These are phyloP conservation scores for Aotus griseimembra DNA, from an alignment of 2,797 vertebrate species.

Conservation along the genomic window DNA sequence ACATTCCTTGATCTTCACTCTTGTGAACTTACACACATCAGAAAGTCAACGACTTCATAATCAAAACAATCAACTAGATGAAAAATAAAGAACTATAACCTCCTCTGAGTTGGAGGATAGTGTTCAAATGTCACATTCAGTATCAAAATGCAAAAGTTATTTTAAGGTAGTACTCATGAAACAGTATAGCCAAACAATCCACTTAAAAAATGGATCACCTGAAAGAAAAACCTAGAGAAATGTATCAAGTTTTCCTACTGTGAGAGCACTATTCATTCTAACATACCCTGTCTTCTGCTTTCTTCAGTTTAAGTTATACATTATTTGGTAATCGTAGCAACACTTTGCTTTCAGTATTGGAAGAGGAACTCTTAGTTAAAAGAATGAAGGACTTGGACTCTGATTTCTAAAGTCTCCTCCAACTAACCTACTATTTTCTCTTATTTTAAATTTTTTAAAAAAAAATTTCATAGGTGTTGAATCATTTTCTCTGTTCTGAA, in stretches of 20 bases:
- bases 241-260: not conserved
- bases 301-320: not conserved
- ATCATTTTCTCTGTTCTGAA: not conserved
- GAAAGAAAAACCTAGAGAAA: not conserved
- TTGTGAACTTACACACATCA: not conserved
- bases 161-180: not conserved
- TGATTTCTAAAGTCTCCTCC: not conserved
- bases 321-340: not conserved
- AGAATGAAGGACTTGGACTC: not conserved
- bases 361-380: not conserved
- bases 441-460: not conserved
- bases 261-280: not conserved
- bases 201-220: not conserved
- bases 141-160: not conserved
- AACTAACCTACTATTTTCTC: not conserved
- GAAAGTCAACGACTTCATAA: not conserved
- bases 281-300: not conserved
- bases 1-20: not conserved
- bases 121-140: not conserved
- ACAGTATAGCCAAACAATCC: not conserved
- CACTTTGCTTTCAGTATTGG: not conserved
- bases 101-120: not conserved
- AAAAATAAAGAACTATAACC: not conserved
- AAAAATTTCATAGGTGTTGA: not conserved
- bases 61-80: not conserved